phyloP scores from a whole-genome alignment of 2,888 invertebrate species.

The Papilio demoleus region DNA sequence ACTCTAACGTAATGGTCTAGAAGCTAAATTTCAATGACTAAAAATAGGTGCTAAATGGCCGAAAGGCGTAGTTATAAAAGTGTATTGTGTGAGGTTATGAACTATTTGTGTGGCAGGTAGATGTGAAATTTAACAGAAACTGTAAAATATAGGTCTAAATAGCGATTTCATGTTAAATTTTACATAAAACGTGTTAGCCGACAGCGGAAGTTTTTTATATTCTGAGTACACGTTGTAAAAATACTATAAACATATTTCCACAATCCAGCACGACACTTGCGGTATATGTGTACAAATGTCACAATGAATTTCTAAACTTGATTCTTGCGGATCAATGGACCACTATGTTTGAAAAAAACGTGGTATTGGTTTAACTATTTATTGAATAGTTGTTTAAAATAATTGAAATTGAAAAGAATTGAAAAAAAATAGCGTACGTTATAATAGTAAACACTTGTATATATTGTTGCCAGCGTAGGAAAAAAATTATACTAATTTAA shows the following conservation, averaged over 20 bases:
- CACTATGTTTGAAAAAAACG: too few species aligned
- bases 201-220: background rate
- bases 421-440: too few species aligned
- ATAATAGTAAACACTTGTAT: too few species aligned
- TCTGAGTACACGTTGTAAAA: background rate
- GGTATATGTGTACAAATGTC: background rate
- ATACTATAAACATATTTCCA: background rate
- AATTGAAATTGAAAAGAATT: too few species aligned
- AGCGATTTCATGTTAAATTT: slow-evolving; percentile 30
- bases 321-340: too few species aligned
- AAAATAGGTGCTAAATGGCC: background rate
- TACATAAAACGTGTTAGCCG: slow-evolving; percentile 17
- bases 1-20: background rate
- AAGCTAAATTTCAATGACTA: background rate
- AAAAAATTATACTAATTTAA: too few species aligned
- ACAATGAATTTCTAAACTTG: background rate
- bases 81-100: slow-evolving; percentile 14
- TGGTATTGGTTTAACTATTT: too few species aligned
- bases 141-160: slow-evolving; percentile 25
- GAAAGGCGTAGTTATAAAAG: slow-evolving; percentile 18
- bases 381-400: too few species aligned
- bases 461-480: too few species aligned
- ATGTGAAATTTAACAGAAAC: slow-evolving; percentile 32
- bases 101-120: slow-evolving; percentile 33
- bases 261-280: background rate